Percentiles rank a stretch among this genome's conserved stretches.
Conservation (phyloP, 2,797 vertebrate species). For the Capromys pilorides region DNA sequence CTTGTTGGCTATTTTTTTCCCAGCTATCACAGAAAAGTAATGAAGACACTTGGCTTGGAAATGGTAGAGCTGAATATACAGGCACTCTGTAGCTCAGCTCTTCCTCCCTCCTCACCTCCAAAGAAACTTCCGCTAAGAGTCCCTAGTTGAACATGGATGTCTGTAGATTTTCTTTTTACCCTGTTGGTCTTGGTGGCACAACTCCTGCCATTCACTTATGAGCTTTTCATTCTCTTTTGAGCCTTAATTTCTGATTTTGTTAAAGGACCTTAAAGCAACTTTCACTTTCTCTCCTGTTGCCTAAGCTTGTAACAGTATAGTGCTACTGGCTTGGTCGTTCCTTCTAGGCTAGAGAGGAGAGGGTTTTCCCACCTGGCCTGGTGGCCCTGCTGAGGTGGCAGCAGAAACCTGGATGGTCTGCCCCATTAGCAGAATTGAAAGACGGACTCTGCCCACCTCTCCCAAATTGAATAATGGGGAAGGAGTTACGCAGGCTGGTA, state of each 20-base stretch:
- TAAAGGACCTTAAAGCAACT: background rate
- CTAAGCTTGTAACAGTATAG: background rate
- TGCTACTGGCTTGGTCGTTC: background rate
- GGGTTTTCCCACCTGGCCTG: too few relatives aligned
- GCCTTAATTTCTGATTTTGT: constrained; percentile 14
- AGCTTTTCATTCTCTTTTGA: constrained; percentile 4
- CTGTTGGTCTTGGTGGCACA: background rate
- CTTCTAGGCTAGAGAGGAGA: background rate
- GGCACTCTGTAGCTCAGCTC: background rate
- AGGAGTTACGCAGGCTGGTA: constrained; percentile 38
- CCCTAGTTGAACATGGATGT: background rate
- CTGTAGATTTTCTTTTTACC: background rate
- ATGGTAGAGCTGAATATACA: background rate
- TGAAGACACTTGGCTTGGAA: background rate
- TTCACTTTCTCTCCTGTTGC: background rate
- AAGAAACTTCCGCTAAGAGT: background rate
- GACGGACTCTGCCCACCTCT: background rate
- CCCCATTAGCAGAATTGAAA: constrained; percentile 38
- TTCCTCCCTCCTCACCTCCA: background rate
- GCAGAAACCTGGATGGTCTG: background rate
- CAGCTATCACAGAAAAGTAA: too few relatives aligned
- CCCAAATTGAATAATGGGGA: constrained; percentile 62
- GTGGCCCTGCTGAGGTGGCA: constrained; percentile 60
- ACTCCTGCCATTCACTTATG: background rate
- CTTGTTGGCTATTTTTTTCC: too few relatives aligned